Base-by-base conservation (phyloP, 64 coral and sea anemone genomes). In the Porites lutea region DNA sequence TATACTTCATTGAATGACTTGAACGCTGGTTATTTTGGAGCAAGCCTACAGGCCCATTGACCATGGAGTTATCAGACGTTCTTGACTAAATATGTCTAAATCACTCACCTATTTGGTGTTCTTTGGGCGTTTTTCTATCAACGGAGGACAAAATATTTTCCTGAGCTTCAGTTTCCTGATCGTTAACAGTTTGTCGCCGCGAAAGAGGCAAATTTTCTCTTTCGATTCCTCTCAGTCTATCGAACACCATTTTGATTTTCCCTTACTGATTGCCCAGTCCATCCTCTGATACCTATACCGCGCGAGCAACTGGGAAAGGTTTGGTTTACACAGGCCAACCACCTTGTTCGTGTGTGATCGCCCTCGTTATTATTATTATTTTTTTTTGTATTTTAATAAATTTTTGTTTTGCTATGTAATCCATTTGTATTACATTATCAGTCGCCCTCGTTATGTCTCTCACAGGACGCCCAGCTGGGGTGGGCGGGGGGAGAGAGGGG, bases 101-200 rank as follows among this genome's bases (percentile, higher is more conserved):
- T 67, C 64, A 16, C 91, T 90, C 53, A 97, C 95, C 95, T 71
- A 97, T 91, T 52, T 97, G 79, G 88, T 93, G 88, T 64, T 97
- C 95, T 76, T 91, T 97, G 48, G 95, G 95, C 16, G 92, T 93
- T 69, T 90, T 97, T 27, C 87, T 61, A 81, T 71, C 82, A 37
- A 97, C 57, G 22, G 92, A 97, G 55, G 73, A 64, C 53, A 97
- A 88, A 13, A 97, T 77, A 88, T 91, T 90, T 63, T 94, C 92
- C 59, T 97, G 87, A 50, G 95, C 92, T 59, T 48, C 52, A 6
- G 92, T 52, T 61, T 87, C 54, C 22, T 69, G 75, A 23, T 91
- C 88, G 22, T 87, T 55, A 19, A 79, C 58, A 5, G 83, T 77
- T 50, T 93, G 68, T 65, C 84, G 79, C 9, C 67, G 71, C 0